A percentile compares a stretch with the other conserved stretches of the same genome.
These are phyloP conservation scores for Atherinomorus stipes DNA, from an alignment of 2,113 vertebrate genomes.

Conservation along the genomic window DNA sequence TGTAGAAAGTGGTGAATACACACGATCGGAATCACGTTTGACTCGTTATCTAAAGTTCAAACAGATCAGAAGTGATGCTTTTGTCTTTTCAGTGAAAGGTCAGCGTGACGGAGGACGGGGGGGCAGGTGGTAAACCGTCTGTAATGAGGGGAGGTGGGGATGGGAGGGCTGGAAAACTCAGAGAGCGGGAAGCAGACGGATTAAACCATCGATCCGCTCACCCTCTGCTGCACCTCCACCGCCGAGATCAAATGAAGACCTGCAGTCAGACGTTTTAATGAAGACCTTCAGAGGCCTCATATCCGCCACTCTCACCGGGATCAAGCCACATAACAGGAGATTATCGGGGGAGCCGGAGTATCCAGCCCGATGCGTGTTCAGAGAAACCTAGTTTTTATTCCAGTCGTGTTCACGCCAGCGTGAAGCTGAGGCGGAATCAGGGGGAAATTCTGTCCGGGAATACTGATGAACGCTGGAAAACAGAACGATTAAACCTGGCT, in stretches of 20 bases:
- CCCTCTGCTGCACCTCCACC: slow-evolving; percentile 2
- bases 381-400: too few relatives aligned
- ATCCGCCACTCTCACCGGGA: too few relatives aligned
- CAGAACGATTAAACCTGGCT: too few relatives aligned
- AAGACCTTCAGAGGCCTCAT: neutral
- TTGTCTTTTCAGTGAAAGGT: slow-evolving; percentile 1
- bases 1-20: neutral
- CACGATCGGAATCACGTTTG: neutral
- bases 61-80: neutral
- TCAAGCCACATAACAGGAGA: too few relatives aligned
- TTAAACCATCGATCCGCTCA: slow-evolving; percentile 34
- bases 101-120: neutral
- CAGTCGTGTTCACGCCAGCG: too few relatives aligned
- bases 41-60: neutral
- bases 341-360: too few relatives aligned
- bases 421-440: too few relatives aligned
- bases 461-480: too few relatives aligned
- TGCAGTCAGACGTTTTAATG: slow-evolving; percentile 4
- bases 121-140: neutral
- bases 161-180: neutral
- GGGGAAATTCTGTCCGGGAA: too few relatives aligned
- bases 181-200: slow-evolving; percentile 13
- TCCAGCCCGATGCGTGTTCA: too few relatives aligned
- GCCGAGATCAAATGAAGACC: neutral
- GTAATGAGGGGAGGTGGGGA: neutral